These are phyloP conservation scores for Saimiri boliviensis DNA, from an alignment of 2,113 vertebrate genomes.

Conservation along the genomic window DNA sequence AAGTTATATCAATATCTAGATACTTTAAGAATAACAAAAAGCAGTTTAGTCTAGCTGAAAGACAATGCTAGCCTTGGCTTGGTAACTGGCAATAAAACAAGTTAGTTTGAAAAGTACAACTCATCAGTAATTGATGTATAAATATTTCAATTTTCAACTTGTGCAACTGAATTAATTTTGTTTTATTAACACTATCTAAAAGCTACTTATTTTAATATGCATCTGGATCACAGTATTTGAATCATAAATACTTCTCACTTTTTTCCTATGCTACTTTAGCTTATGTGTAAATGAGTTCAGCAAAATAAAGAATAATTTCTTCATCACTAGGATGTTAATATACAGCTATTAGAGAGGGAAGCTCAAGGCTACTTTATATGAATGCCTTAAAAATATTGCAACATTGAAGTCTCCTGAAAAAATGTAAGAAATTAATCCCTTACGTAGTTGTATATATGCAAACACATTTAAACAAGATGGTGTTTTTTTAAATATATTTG, in stretches of 20 bases:
- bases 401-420: neutral
- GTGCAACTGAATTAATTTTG: conserved; percentile 75
- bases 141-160: conserved; percentile 66
- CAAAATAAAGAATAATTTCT: conserved; percentile 59
- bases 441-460: neutral
- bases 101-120: conserved; percentile 75
- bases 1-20: conserved; percentile 63
- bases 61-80: conserved; percentile 46
- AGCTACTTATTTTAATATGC: conserved; percentile 81
- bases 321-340: conserved; percentile 42
- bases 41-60: conserved; percentile 70
- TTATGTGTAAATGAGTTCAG: conserved; percentile 78
- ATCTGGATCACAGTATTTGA: conserved; percentile 79
- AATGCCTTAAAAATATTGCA: neutral
- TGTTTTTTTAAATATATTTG: neutral
- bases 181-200: conserved; percentile 77
- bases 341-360: neutral
- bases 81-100: conserved; percentile 67
- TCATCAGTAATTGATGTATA: conserved; percentile 78
- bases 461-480: neutral
- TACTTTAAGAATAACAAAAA: conserved; percentile 68
- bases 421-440: neutral
- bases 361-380: neutral
- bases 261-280: conserved; percentile 59
- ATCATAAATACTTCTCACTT: conserved; percentile 79